Percentiles rank a stretch among this genome's conserved stretches.
These are phyloP conservation scores for Odontophorus gujanensis DNA, from an alignment of 2,113 vertebrate genomes.

Conservation along the genomic window DNA sequence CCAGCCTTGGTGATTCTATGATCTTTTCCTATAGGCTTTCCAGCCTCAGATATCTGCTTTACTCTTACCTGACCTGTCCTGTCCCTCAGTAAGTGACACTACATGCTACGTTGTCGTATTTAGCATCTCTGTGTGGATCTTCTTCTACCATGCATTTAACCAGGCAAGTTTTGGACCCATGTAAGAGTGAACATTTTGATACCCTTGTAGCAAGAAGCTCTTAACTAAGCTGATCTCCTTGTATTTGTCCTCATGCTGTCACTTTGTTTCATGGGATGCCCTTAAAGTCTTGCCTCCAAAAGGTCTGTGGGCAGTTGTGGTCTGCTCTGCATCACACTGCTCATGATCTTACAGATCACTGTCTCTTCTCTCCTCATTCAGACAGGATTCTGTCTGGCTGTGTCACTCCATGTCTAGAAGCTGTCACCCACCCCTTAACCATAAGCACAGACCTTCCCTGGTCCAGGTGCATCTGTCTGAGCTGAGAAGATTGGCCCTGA, in stretches of 20 bases:
- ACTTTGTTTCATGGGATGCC: not conserved
- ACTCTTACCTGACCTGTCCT: not conserved
- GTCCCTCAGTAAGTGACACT: not conserved
- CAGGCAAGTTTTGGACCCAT: not conserved
- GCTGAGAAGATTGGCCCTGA: not conserved
- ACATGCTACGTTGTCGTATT: not conserved
- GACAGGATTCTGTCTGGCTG: not conserved
- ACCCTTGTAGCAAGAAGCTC: not conserved
- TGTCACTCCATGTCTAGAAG: not conserved
- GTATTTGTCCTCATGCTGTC: not conserved
- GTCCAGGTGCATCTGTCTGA: not conserved
- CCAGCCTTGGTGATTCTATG: too few relatives aligned
- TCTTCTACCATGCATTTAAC: not conserved
- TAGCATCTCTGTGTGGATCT: not conserved
- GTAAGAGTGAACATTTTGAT: not conserved
- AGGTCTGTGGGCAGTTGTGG: not conserved
- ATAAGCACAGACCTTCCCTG: not conserved
- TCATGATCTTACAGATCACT: not conserved
- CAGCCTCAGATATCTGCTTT: not conserved
- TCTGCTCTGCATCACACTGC: not conserved
- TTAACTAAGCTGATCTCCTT: not conserved
- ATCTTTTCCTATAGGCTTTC: not conserved
- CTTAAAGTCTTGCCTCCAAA: not conserved
- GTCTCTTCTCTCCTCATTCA: not conserved
- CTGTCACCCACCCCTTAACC: not conserved